phyloP scores from a whole-genome alignment of 2,888 invertebrate genomes.

The Watsonalla binaria region DNA sequence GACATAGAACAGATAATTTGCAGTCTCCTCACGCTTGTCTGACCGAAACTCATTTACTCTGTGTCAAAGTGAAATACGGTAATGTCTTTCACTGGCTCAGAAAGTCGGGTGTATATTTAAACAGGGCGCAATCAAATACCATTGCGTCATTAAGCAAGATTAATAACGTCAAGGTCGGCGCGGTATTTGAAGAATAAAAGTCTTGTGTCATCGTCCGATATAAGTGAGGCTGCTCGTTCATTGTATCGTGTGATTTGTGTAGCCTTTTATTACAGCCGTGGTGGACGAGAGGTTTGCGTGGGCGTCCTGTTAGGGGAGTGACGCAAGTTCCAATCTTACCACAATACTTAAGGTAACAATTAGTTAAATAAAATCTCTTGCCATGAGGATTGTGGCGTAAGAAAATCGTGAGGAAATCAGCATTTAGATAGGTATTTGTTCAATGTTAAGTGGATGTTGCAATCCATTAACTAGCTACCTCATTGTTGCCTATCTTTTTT shows the following conservation, averaged over 20 bases:
- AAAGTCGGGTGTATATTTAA: conserved; percentile 36
- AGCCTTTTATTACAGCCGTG: background rate
- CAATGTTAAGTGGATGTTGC: no score
- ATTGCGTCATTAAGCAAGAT: conserved; percentile 38
- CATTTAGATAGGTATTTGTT: no score
- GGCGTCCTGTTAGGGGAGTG: no score
- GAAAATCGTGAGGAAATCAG: no score
- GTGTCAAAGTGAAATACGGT: conserved; percentile 45
- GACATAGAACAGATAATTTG: conserved; percentile 25
- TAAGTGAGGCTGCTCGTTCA: background rate
- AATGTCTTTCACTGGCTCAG: conserved; percentile 31
- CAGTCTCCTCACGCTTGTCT: conserved; percentile 19
- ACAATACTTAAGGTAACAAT: no score
- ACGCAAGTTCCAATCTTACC: no score
- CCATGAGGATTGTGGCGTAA: no score
- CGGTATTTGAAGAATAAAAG: conserved; percentile 10
- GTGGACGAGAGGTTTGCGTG: background rate
- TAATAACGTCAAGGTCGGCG: conserved; percentile 14
- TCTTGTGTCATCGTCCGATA: conserved; percentile 6
- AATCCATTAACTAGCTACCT: no score
- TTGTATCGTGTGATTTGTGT: background rate
- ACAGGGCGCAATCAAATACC: conserved; percentile 31
- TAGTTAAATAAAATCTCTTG: no score
- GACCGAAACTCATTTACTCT: conserved; percentile 37
- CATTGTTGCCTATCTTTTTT: no score